Base-by-base conservation (phyloP, 2,113 vertebrate species). In the Chaenocephalus aceratus region DNA sequence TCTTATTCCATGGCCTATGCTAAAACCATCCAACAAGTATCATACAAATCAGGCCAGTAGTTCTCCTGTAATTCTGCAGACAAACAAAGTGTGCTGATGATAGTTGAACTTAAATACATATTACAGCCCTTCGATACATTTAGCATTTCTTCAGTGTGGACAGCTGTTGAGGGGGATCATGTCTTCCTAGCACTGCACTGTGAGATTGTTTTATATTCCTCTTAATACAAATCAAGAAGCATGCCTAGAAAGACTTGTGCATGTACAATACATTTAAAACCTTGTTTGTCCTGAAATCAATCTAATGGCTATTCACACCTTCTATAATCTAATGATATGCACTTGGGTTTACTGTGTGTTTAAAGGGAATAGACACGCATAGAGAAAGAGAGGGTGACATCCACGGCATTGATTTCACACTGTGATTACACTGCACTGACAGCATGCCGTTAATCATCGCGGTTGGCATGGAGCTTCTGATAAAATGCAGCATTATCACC, bases 401-500 rank as follows among this genome's bases (percentile, higher is more conserved):
- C 52, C 36, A 15, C 58, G 54, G 51, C 86, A 93, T 90, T 78
- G 90, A 93, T 94, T 95, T 95, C 90, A 87, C 84, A 86, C 75
- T 94, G 80, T 57, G 90, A 93, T 90, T 91, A 83, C 84, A 85
- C 74, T 82, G 83, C 83, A 89, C 84, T 93, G 91, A 85, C 82
- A 72, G 86, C 79, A 92, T 93, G 88, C 88, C 75, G 75, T 90
- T 92, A 88, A 92, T 94, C 91, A 94, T 92, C 62, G 80, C 85
- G 72, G 79, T 78, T 85, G 70, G 87, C 69, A 56, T 56, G 69
- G 84, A 87, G 90, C 84, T 92, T 26, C 0, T 90, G 89, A 86
- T 93, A 95, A 93, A 86, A 89, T 91, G 86, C 77, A 77, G 88
- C 83, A 89, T 94, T 91, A 90, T 89, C 92, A 88, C 51, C 94